These are phyloP conservation scores for Lacerta agilis DNA, from an alignment of 2,797 vertebrate genomes.

Conservation along the genomic window DNA sequence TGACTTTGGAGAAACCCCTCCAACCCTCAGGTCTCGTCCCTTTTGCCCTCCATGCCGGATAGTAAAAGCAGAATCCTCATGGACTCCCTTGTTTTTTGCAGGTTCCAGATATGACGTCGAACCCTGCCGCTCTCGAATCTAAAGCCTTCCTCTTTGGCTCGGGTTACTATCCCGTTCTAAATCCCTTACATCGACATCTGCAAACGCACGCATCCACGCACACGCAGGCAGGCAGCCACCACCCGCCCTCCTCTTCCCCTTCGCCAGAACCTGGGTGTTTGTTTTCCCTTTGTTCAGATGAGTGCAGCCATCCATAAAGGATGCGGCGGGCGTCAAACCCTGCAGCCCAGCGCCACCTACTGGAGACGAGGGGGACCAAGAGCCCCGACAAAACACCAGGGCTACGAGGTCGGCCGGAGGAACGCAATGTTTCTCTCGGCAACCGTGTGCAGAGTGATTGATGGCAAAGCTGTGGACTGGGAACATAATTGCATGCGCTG, in stretches of 20 bases:
- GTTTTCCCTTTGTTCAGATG: not conserved
- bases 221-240: not conserved
- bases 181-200: not conserved
- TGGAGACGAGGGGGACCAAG: conserved; percentile 31
- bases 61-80: not conserved
- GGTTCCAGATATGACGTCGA: not conserved
- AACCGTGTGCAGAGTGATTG: not conserved
- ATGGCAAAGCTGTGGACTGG: not conserved
- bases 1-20: not conserved
- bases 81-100: not conserved
- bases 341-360: conserved; percentile 66
- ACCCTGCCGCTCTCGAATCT: not conserved
- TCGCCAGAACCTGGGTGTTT: not conserved
- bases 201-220: not conserved
- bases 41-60: not conserved
- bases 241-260: not conserved
- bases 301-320: not conserved
- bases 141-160: not conserved
- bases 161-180: not conserved
- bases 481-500: not conserved
- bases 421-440: not conserved
- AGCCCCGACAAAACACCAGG: not conserved
- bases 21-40: no score
- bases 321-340: not conserved
- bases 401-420: not conserved